Evolutionary conservation across 2,797 vertebrate species (phyloP).

Genomic region (Mormyrops boulengeri): DNA sequence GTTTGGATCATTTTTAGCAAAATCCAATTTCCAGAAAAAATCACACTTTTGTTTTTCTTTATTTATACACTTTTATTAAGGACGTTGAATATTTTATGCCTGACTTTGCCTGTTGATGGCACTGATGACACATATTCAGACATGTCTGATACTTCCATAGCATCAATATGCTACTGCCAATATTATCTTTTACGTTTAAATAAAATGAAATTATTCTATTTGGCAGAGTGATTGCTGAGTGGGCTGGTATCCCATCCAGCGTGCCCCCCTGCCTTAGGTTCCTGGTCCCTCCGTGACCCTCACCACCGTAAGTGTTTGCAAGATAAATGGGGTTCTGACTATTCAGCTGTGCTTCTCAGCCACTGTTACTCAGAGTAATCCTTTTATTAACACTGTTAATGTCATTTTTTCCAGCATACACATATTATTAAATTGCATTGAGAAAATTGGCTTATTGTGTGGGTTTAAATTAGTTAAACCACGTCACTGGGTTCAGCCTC

Average conservation of each 20-base stretch:
- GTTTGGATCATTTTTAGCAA: background rate
- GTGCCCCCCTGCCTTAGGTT: background rate
- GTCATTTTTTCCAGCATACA: background rate
- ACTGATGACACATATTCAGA: background rate
- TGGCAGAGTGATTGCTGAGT: background rate
- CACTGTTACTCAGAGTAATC: background rate
- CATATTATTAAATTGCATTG: background rate
- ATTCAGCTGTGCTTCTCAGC: background rate
- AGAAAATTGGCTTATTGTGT: background rate
- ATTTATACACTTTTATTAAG: background rate
- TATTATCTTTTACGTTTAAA: background rate
- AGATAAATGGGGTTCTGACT: background rate
- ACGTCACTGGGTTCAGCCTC: background rate
- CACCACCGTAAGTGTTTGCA: background rate
- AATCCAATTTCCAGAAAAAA: background rate
- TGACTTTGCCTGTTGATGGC: background rate
- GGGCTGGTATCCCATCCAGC: background rate
- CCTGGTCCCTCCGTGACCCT: background rate
- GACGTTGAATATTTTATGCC: background rate
- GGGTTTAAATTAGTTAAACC: background rate
- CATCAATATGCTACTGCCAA: background rate
- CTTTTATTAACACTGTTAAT: background rate
- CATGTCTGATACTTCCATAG: background rate
- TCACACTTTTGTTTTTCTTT: background rate
- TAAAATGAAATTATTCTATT: background rate